phyloP scores from a whole-genome alignment of 2,888 invertebrate species.

The Pandemis corylana region DNA sequence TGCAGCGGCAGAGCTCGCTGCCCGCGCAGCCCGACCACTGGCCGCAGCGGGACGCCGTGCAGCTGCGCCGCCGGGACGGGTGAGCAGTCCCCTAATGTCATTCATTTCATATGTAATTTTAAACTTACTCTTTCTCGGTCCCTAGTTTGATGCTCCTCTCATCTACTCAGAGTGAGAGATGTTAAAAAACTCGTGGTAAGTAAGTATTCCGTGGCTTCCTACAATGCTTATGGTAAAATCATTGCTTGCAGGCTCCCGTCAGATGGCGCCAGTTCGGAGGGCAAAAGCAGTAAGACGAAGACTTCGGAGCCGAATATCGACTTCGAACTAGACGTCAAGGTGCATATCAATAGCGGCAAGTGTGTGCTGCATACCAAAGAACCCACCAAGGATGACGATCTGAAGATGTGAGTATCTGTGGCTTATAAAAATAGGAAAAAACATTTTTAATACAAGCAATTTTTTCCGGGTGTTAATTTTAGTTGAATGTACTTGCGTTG shows the following conservation, averaged over 20 bases:
- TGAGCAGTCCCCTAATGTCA: background rate
- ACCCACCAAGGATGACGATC: constrained; percentile 87
- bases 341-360: constrained; percentile 98
- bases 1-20: constrained; percentile 89
- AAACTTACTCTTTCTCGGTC: no score
- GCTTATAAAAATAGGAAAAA: no score
- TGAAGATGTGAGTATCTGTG: constrained; percentile 82
- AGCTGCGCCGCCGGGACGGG: constrained; percentile 56
- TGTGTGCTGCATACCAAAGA: constrained; percentile 98
- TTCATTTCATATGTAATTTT: no score
- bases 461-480: no score
- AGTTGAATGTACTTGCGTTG: no score
- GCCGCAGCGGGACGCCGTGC: constrained; percentile 62
- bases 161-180: no score
- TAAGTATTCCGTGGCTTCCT: no score
- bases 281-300: constrained; percentile 80
- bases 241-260: background rate
- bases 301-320: constrained; percentile 96
- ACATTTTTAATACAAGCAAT: no score
- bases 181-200: no score
- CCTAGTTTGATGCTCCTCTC: no score
- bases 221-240: background rate
- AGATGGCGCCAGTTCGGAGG: constrained; percentile 51
- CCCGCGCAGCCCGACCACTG: constrained; percentile 89
- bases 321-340: constrained; percentile 97